Evolutionary conservation across 2,888 invertebrate species (phyloP), one percentile per base, ranked within the genome.

Genomic region (Carabus problematicus): DNA sequence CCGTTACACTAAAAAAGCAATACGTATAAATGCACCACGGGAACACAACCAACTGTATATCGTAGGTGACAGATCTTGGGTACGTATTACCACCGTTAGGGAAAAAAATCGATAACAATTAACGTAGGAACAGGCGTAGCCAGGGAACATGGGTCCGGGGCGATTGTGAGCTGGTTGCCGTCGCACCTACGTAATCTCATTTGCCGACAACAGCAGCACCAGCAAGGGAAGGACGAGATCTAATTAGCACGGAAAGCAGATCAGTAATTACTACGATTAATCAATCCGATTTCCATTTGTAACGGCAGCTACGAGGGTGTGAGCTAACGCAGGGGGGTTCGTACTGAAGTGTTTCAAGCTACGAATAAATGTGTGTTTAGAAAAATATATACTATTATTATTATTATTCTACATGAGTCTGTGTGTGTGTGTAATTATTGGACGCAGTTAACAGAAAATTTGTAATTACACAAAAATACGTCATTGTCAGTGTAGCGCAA

Each of bases 241-340:
- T 70, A 72, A 70, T 70, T 70, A 69, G 70, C 47, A 56, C 77
- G 77, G 81, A 80, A 81, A 81, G 80, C 82, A 82, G 83, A 83
- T 83, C 83, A 81, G 84, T 84, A 84, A 85, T 85, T 84, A 83
- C 83, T 79, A 78, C 83, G 83, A 85, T 85, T 85, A 84, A 84
- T 85, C 84, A 84, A 83, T 83, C 81, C 79, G 77, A 79, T 81
- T 81, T 81, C 79, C 68, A 68, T 68, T 68, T 68, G 68, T 68
- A 61, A 54, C 54, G 49, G 66, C 29, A 47, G 41, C 49, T 16
- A 14, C 11, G 18, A n/a, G 42, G 2, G 29, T 3, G 6, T 29
- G 3, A 6, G 29, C 29, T n/a, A n/a, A n/a, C n/a, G n/a, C n/a
- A n/a, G 29, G 29, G 6, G 29, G 29, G 29, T 29, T 29, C 2